Evolutionary conservation across 2,113 vertebrate genomes (phyloP).

Genomic region (Rhynchomys soricoides): DNA sequence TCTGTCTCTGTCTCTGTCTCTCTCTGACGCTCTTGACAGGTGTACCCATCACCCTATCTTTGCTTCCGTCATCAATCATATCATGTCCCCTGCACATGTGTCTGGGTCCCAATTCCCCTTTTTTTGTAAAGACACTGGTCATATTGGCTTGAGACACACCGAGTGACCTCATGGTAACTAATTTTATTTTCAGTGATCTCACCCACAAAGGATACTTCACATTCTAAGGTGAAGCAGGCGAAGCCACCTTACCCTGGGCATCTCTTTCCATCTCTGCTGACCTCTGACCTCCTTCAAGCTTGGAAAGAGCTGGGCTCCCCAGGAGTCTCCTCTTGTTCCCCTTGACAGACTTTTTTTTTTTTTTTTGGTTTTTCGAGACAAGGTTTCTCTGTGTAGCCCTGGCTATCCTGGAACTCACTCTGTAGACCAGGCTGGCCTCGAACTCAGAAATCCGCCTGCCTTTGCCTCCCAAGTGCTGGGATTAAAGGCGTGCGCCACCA

Average conservation of each 20-base stretch:
- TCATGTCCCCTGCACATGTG: no score
- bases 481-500: no score
- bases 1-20: neutral
- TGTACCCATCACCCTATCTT: neutral
- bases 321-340: neutral
- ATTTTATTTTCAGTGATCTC: neutral
- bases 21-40: neutral
- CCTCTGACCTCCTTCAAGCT: neutral
- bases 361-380: no score
- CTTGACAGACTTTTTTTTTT: neutral
- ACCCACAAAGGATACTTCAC: neutral
- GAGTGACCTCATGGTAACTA: neutral
- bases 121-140: neutral
- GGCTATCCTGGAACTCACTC: no score
- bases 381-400: no score
- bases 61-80: neutral
- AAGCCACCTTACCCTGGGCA: neutral
- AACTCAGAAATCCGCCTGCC: no score
- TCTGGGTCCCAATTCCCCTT: neutral
- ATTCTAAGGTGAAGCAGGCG: neutral
- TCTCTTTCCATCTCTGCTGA: neutral
- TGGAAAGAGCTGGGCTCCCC: neutral
- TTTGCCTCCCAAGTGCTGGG: no score
- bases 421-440: no score
- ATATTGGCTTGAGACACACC: neutral